Evolutionary conservation across 2,888 invertebrate species (phyloP).

Genomic region (Clusia tigrina): DNA sequence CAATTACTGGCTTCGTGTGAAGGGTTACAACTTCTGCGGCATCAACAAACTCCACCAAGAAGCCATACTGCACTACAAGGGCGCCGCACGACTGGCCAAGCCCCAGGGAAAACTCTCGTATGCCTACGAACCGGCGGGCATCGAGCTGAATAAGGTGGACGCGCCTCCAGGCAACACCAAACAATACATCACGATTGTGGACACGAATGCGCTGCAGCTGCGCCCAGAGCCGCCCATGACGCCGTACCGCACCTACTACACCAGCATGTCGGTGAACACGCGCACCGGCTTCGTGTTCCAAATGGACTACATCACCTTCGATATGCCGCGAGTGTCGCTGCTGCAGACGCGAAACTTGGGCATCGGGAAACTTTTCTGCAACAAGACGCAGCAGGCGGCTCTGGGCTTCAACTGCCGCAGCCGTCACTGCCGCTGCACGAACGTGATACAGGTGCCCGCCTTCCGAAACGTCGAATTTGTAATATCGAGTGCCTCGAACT

Average conservation of each 20-base stretch:
- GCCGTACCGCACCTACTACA: constrained; percentile 48
- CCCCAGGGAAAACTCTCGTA: constrained; percentile 47
- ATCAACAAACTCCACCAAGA: constrained; percentile 52
- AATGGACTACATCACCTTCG: constrained; percentile 57
- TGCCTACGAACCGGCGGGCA: constrained; percentile 44
- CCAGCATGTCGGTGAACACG: constrained; percentile 49
- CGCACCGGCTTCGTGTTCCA: constrained; percentile 50
- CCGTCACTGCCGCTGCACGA: constrained; percentile 53
- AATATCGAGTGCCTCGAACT: constrained; percentile 46
- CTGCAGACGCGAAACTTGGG: constrained; percentile 56
- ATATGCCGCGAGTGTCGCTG: constrained; percentile 51
- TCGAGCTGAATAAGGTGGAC: constrained; percentile 51
- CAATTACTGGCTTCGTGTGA: constrained; percentile 59
- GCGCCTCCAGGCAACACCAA: constrained; percentile 27
- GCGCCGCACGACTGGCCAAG: constrained; percentile 40
- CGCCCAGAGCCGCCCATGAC: constrained; percentile 34
- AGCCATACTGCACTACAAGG: constrained; percentile 54
- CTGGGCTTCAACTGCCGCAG: constrained; percentile 51
- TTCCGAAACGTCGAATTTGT: constrained; percentile 54
- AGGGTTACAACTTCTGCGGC: constrained; percentile 54
- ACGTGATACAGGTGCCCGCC: constrained; percentile 57
- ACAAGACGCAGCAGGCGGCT: constrained; percentile 47
- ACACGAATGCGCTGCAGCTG: constrained; percentile 39
- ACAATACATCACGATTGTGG: constrained; percentile 43
- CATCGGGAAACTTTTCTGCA: constrained; percentile 52